These are phyloP conservation scores for Agrypnia vestita DNA, from an alignment of 1,140 invertebrate species.

Conservation along the genomic window DNA sequence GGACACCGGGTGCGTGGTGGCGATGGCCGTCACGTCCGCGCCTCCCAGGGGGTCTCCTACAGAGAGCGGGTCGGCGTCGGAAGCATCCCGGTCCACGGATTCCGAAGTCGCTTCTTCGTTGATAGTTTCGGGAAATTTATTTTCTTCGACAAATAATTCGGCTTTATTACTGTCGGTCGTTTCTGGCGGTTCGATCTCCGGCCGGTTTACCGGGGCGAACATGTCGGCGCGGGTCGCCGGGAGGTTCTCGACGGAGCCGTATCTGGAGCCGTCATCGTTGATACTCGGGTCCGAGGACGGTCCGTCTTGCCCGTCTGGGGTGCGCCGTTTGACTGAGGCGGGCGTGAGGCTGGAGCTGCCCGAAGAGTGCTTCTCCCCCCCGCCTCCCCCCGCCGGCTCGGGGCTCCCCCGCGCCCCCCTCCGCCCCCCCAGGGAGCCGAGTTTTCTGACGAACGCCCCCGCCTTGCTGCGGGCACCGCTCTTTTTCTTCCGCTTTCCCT, in stretches of 20 bases:
- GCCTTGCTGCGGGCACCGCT: constrained; percentile 51
- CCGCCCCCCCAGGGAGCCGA: constrained; percentile 49
- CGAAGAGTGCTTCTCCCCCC: constrained; percentile 45
- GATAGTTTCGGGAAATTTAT: constrained; percentile 5
- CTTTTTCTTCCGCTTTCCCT: constrained; percentile 57
- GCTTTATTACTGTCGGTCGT: not conserved
- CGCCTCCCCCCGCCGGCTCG: constrained; percentile 10
- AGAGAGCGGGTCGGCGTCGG: constrained; percentile 47
- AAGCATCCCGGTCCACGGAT: constrained; percentile 42
- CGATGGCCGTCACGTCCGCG: constrained; percentile 64
- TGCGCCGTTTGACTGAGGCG: constrained; percentile 53
- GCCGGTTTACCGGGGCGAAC: constrained; percentile 31
- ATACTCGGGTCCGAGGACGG: constrained; percentile 47
- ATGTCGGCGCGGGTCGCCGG: constrained; percentile 34
- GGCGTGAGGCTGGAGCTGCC: constrained; percentile 56
- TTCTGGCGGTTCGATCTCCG: constrained; percentile 18
- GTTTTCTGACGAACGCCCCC: constrained; percentile 52
- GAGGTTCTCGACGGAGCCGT: constrained; percentile 57
- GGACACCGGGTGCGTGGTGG: constrained; percentile 69
- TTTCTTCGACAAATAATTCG: not conserved
- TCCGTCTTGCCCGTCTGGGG: constrained; percentile 54
- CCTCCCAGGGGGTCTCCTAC: constrained; percentile 28
- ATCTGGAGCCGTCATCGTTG: constrained; percentile 58
- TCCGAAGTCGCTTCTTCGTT: constrained; percentile 26
- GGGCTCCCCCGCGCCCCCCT: constrained; percentile 37